These are phyloP conservation scores for Sympetrum striolatum DNA, from an alignment of 2,888 invertebrate species.

Conservation along the genomic window DNA sequence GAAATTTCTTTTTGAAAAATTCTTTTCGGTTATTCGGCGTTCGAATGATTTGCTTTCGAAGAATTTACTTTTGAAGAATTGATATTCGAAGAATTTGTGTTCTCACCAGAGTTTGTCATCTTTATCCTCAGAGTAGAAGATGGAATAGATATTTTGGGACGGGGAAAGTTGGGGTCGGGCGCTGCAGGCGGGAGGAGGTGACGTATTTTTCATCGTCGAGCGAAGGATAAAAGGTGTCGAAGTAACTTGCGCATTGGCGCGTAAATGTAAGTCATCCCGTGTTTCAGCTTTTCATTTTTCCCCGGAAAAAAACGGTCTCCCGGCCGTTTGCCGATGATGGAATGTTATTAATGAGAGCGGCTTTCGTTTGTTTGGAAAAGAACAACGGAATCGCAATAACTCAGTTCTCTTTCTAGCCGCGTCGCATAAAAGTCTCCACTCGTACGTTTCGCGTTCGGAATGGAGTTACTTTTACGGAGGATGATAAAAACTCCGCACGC, in stretches of 20 bases:
- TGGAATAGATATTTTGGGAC: not conserved
- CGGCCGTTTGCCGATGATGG: not conserved
- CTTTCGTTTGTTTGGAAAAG: not conserved
- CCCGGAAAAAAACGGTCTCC: not conserved
- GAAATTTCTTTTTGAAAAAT: too few relatives aligned
- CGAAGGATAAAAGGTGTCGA: not conserved
- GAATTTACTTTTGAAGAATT: too few relatives aligned
- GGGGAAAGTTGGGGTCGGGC: not conserved
- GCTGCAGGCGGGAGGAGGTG: not conserved
- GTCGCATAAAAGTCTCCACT: not conserved
- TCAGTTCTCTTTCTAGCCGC: not conserved
- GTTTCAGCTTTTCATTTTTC: not conserved
- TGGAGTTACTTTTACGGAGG: not conserved
- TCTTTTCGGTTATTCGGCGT: too few relatives aligned
- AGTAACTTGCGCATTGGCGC: not conserved
- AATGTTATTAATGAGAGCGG: not conserved
- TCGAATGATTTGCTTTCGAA: too few relatives aligned
- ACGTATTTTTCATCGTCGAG: not conserved
- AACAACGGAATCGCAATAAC: not conserved
- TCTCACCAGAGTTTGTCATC: slow-evolving; percentile 1
- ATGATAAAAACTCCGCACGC: not conserved
- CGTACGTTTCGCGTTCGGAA: not conserved
- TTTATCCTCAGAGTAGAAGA: not conserved
- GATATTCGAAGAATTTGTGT: too few relatives aligned
- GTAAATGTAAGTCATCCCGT: not conserved